Base-by-base conservation (phyloP, 2,797 vertebrate genomes). In the Sebastes itinus region DNA sequence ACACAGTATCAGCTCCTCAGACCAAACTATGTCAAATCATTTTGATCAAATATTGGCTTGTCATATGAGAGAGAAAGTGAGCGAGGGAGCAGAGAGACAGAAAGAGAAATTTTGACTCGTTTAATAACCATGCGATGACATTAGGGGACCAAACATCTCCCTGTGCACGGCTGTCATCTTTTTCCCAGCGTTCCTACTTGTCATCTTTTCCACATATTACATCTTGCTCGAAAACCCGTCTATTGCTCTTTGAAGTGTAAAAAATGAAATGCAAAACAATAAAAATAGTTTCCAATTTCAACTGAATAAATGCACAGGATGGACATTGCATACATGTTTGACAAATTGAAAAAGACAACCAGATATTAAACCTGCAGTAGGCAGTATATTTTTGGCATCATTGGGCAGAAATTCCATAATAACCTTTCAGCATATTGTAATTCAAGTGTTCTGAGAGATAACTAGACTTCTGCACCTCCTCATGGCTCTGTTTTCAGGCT, bases 91-190 rank as follows among this genome's bases (percentile, higher is more conserved):
- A 49, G 55, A 78, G 20, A 67, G 25, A 82, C 2, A 54, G 13
- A 67, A 25, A 73, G 33, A 14, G 49, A 70, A 46, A 62, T 54
- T 69, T 14, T 38, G n/a, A 72, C 64, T 72, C 18, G 28, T 68
- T 84, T 65, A 74, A 81, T 64, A 72, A 78, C 25, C 28, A 66
- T 75, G 63, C 42, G 72, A 16, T 64, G 55, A 54, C 46, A 79
- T 46, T 32, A 35, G 4, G 23, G 42, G 27, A 66, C 2, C 5
- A 79, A 67, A 78, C 11, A 70, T 55, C 58, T 88, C 12, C 2
- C 38, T 60, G 20, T 75, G 25, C 20, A 61, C 4, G 10, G 25
- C 58, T 72, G 66, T 78, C 56, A 65, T 67, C 32, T 68, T 60
- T 46, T 64, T 75, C 75, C 13, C 22, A 74, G 12, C 16, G 4